A percentile compares a stretch with the other conserved stretches of the same genome.
phyloP scores from a whole-genome alignment of 2,797 vertebrate species.

The Echeneis naucrates region DNA sequence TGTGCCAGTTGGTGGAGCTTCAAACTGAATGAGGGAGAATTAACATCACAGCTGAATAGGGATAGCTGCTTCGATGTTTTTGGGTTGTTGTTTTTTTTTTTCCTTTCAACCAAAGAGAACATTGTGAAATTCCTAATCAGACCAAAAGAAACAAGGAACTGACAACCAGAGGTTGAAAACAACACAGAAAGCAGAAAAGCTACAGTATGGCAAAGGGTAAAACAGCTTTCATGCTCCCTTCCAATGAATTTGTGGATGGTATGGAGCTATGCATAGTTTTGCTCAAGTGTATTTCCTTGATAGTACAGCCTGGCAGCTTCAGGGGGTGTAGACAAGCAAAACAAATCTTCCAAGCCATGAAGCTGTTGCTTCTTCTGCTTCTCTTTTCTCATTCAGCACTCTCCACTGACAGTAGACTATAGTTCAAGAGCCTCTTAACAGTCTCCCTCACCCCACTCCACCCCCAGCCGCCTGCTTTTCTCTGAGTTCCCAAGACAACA shows the following conservation, averaged over 20 bases:
- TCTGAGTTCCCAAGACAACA: slow-evolving; percentile 80
- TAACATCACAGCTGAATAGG: slow-evolving; percentile 75
- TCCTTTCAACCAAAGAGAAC: slow-evolving; percentile 66
- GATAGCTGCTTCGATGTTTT: slow-evolving; percentile 69
- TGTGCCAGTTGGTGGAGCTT: slow-evolving; percentile 80
- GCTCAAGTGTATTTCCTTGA: slow-evolving; percentile 65
- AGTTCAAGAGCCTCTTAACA: slow-evolving; percentile 82
- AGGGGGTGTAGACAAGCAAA: slow-evolving; percentile 70
- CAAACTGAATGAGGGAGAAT: slow-evolving; percentile 77
- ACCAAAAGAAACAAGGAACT: slow-evolving; percentile 67
- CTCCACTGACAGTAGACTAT: slow-evolving; percentile 80
- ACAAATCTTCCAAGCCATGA: slow-evolving; percentile 70
- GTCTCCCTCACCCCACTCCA: slow-evolving; percentile 72
- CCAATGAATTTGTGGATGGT: slow-evolving; percentile 61
- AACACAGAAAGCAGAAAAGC: slow-evolving; percentile 49
- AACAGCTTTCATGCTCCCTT: slow-evolving; percentile 62
- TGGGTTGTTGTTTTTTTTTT: slow-evolving; percentile 25
- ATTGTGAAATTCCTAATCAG: slow-evolving; percentile 77
- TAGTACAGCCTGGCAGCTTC: slow-evolving; percentile 60
- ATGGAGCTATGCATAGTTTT: slow-evolving; percentile 57
- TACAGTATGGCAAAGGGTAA: slow-evolving; percentile 44
- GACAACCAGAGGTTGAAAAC: slow-evolving; percentile 66
- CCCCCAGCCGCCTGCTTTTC: slow-evolving; percentile 71
- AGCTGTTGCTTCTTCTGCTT: slow-evolving; percentile 72
- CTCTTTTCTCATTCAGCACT: slow-evolving; percentile 75